Percentiles rank a stretch among this genome's conserved stretches.
These are phyloP conservation scores for Tetragonula carbonaria DNA, from an alignment of 2,888 invertebrate species.

Conservation along the genomic window DNA sequence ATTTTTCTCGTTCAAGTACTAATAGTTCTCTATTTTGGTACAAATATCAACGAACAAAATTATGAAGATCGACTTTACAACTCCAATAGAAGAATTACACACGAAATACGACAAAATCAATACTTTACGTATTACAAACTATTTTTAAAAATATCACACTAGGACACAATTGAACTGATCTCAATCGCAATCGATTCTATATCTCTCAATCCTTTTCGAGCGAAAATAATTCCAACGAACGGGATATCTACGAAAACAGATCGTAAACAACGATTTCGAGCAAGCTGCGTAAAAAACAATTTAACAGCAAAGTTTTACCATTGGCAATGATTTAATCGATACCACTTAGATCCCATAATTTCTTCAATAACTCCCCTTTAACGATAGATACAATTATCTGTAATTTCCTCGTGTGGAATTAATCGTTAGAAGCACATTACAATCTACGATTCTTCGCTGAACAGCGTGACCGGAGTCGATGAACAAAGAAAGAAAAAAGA, in stretches of 20 bases:
- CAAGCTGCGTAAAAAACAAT: neutral
- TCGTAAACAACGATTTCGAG: neutral
- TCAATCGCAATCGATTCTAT: no score
- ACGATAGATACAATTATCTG: neutral
- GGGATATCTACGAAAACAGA: neutral
- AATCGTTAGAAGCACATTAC: neutral
- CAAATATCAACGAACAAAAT: no score
- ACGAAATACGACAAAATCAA: no score
- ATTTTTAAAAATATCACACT: no score
- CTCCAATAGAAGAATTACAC: no score
- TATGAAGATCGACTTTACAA: no score
- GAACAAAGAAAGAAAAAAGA: neutral
- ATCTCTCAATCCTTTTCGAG: neutral
- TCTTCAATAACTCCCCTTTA: neutral
- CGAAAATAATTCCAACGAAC: neutral
- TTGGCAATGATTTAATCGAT: neutral
- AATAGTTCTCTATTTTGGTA: no score
- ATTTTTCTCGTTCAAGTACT: no score
- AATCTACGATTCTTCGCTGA: neutral
- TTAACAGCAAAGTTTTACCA: neutral
- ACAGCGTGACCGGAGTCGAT: neutral
- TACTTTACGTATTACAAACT: no score
- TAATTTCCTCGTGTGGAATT: neutral
- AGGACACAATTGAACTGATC: no score
- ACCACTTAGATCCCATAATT: neutral